Base-by-base conservation (phyloP, 2,797 vertebrate genomes). In the Streptopelia turtur region DNA sequence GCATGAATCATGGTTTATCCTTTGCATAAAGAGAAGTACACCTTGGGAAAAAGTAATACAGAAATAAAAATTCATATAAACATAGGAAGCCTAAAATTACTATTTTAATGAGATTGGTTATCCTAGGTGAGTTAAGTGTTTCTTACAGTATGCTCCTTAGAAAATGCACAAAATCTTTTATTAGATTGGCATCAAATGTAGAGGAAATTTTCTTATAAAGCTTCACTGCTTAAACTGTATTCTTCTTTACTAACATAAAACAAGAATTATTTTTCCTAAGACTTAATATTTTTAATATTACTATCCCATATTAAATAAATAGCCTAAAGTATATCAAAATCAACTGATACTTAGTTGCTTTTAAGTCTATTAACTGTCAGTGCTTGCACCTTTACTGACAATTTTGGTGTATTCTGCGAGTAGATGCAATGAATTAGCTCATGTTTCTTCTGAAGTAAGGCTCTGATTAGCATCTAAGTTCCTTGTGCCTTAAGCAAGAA, bases 41-140 rank as follows among this genome's bases (percentile, higher is more conserved):
- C 37, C 68, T 94, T 82, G 43, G 45, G 71, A 76, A 88, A 92
- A 57, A 96, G 56, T 64, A 88, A 80, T 77, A 63, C 63, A 57
- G 55, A 77, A 85, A 84, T 90, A 89, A 84, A 94, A 95, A 94
- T 85, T 71, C 70, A 80, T 60, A 82, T 79, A 95, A 96, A 96
- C 86, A 95, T 13, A 87, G 47, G 24, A 93, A 80, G 72, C 37
- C 91, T 94, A 70, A 91, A 96, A 96, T 88, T 92, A 87, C 33
- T 56, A 11, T 86, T 90, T 91, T 88, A 93, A 88, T 82, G 65
- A 50, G 33, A 55, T 33, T 91, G 80, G 64, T 43, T 90, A 81
- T 94, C 87, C 82, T 74, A 83, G 37, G 77, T n/a, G 27, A 95
- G 66, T 80, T 81, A 56, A 53, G 35, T 68, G 50, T 49, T 87